phyloP scores from a whole-genome alignment of 1,140 invertebrate species.

The Ephestia elutella region DNA sequence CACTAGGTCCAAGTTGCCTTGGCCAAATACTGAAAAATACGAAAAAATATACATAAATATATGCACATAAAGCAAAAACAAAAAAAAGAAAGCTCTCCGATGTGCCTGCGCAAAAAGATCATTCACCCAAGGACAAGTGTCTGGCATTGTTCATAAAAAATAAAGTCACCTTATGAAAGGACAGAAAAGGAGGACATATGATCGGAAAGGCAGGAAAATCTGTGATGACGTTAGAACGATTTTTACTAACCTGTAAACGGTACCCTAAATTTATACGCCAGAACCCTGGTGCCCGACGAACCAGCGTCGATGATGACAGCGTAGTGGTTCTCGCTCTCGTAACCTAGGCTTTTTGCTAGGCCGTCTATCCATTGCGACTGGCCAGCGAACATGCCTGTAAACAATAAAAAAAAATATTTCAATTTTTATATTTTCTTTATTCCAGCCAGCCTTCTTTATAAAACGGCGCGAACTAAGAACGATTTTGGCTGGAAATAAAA shows the following conservation, averaged over 20 bases:
- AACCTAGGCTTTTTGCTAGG: conserved; percentile 79
- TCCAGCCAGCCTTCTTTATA: no score
- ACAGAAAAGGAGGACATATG: no score
- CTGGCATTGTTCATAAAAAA: no score
- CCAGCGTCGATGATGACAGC: conserved; percentile 97
- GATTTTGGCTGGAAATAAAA: no score
- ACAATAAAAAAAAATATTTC: conserved; percentile 3
- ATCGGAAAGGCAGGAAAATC: background rate
- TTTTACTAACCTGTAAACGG: conserved; percentile 76
- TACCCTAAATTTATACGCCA: conserved; percentile 91
- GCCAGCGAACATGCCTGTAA: conserved; percentile 57
- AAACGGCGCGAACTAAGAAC: no score
- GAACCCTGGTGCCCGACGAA: conserved; percentile 93
- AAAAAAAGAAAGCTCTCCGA: no score
- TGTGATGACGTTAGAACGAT: no score
- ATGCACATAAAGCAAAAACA: no score
- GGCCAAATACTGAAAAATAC: conserved; percentile 56
- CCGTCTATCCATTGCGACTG: conserved; percentile 75
- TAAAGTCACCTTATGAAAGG: no score
- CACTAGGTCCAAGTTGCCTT: conserved; percentile 53
- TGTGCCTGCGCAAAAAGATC: no score
- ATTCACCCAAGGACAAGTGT: no score
- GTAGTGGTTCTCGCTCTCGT: conserved; percentile 82
- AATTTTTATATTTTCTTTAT: no score
- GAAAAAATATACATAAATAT: conserved; percentile 8